A percentile compares a stretch with the other conserved stretches of the same genome.
Evolutionary conservation across 2,797 vertebrate genomes (phyloP).

Genomic region (Sebastes melanostomus): DNA sequence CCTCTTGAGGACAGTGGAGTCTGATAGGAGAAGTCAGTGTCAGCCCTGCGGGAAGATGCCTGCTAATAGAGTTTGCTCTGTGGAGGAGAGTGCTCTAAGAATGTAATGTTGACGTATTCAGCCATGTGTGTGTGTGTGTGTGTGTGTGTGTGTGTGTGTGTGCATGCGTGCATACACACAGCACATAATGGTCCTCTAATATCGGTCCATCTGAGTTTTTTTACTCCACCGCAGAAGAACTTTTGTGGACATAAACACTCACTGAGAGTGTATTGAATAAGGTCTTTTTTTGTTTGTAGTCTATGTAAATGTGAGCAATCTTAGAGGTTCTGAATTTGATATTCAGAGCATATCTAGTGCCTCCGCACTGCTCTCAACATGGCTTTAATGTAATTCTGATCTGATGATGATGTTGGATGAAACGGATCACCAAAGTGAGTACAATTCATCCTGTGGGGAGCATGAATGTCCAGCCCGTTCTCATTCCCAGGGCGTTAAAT

Average conservation of each 20-base stretch:
- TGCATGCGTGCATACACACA: not conserved
- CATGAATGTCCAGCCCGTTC: too few species aligned
- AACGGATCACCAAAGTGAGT: not conserved
- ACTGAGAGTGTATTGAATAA: not conserved
- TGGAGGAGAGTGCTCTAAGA: slow-evolving; percentile 37
- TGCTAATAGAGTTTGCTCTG: slow-evolving; percentile 67
- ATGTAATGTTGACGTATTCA: slow-evolving; percentile 31
- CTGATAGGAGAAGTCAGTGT: slow-evolving; percentile 70
- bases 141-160: not conserved
- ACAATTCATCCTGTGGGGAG: not conserved
- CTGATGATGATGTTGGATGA: not conserved
- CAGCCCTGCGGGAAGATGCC: slow-evolving; percentile 58
- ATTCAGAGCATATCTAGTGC: too few species aligned
- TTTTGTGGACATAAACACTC: not conserved
- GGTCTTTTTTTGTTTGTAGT: not conserved
- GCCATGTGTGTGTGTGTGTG: not conserved
- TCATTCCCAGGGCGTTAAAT: too few species aligned
- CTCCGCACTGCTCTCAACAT: too few species aligned
- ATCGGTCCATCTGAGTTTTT: slow-evolving; percentile 6
- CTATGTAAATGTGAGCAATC: not conserved
- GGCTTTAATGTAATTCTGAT: not conserved
- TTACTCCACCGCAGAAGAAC: not conserved
- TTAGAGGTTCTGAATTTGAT: not conserved
- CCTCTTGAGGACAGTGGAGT: slow-evolving; percentile 56
- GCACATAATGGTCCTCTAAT: slow-evolving; percentile 1